phyloP scores from a whole-genome alignment of 2,888 invertebrate species.

The Anthophora plumipes region DNA sequence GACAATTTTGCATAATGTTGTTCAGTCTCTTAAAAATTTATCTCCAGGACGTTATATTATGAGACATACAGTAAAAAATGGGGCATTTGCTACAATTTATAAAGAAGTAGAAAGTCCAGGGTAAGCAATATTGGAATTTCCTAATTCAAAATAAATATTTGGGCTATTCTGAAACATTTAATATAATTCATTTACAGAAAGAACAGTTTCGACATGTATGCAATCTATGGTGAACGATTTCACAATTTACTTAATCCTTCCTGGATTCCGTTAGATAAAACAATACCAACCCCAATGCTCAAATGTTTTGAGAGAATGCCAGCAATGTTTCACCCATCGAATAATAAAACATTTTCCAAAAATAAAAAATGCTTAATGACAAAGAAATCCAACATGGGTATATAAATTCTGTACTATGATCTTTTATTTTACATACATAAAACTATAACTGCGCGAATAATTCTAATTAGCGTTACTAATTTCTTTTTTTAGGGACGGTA shows the following conservation, averaged over 20 bases:
- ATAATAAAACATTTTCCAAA: not conserved
- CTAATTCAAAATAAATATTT: not conserved
- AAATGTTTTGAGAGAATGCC: conserved; percentile 72
- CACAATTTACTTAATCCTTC: conserved; percentile 65
- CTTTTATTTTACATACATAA: not conserved
- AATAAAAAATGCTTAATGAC: not conserved
- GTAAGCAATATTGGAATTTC: conserved; percentile 24
- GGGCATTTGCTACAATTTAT: conserved; percentile 73
- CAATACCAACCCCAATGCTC: conserved; percentile 68
- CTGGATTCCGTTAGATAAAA: conserved; percentile 76
- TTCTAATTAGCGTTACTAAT: not conserved
- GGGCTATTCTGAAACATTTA: conserved; percentile 8
- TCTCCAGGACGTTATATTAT: conserved; percentile 74
- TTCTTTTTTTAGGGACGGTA: conserved; percentile 25
- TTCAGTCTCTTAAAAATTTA: conserved; percentile 65
- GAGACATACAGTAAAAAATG: conserved; percentile 69
- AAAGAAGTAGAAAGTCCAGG: conserved; percentile 62
- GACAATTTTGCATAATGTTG: conserved; percentile 72
- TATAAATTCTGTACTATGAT: not conserved
- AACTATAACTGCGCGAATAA: not conserved
- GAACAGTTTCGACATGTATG: conserved; percentile 71
- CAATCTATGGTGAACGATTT: conserved; percentile 60
- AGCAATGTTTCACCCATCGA: conserved; percentile 69
- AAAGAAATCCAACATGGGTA: conserved; percentile 10
- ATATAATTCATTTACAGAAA: conserved; percentile 67